Base-by-base conservation (phyloP, 2,797 vertebrate species). In the Hephaestus fuliginosus region DNA sequence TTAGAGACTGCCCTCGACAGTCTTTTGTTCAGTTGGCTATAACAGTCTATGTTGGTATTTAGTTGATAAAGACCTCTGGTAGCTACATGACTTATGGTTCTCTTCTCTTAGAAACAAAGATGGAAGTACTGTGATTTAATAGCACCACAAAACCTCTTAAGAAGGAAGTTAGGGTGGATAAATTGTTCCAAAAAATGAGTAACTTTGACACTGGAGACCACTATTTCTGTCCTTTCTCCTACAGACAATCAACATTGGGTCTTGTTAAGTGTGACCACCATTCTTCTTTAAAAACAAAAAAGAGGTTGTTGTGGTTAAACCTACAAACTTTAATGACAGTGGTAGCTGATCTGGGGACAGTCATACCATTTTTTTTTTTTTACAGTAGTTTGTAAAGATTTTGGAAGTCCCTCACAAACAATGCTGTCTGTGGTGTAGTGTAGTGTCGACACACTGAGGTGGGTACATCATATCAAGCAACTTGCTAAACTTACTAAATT, bases 401-500 rank as follows among this genome's bases (percentile, higher is more conserved):
- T 15, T 28, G 49, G 18, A 53, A 28, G 53, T 33, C 15, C 13
- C 39, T 48, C 46, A 58, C 39, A 41, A 53, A 55, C 25, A 30
- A n/a, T 22, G 20, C 8, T 48, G 18, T 10, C 33, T 36, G 33
- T 3, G 3, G 36, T 39, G 36, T 39, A 2, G 6, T 39, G 36
- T 4, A 41, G 52, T 73, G 63, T 60, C 70, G 58, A 55, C 20
- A 20, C 39, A 33, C n/a, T 41, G 55, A 41, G 22, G 74, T 13
- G 8, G 66, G 56, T 7, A 18, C 36, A 49, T 57, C 41, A 70
- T 57, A 39, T 11, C n/a, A 55, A 85, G 77, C 57, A 70, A 25
- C 25, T 67, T 56, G 74, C 48, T 64, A 17, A 56, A n/a, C 41
- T 68, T 76, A 49, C 66, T 78, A 48, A 66, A 61, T 70, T 15